Base-by-base conservation (phyloP, 64 coral and sea anemone species). In the Hydrozoanthus tunicans region DNA sequence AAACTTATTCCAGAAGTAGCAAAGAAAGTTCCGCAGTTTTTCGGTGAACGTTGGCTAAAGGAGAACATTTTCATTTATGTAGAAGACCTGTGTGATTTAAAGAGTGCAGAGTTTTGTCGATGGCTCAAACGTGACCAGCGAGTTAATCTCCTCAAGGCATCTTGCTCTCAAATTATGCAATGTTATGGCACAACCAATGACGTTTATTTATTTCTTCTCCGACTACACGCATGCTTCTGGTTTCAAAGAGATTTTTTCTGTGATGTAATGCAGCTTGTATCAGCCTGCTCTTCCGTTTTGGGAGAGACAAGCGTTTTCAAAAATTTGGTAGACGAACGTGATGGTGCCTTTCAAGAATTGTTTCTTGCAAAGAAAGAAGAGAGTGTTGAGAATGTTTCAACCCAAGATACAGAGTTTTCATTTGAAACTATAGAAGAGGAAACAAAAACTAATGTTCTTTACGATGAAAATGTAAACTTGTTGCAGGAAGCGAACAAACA, bases 191-290 rank as follows among this genome's bases (percentile, higher is more conserved):
- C 78, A 20, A 80, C 78, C 32, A 4, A 17, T 56, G 56, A 80
- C 59, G 55, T 11, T 23, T 20, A 56, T 24, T 8, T 80, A 2
- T 80, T 80, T n/a, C 78, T 80, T 17, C 78, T 80, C 7, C 78
- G 13, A 59, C 78, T 80, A 10, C 78, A 80, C 59, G 78, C 78
- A 25, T 80, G 78, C 78, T 80, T 80, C 78, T 80, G 78, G 78
- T 80, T 80, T 9, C 78, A 80, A 25, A 80, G 23, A 69, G 57
- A 85, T 23, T n/a, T 85, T 85, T 8, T 85, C 62, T 70, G 13
- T 85, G 82, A 85, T 64, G 82, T 85, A 15, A 13, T 85, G 82
- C 82, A 85, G 20, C 82, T 85, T 66, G 82, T 69, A 52, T 67
- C 82, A 69, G 82, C 82, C 24, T 85, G 82, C 82, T 85, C 82